Evolutionary conservation across 2,888 invertebrate genomes (phyloP).

Genomic region (Phania funesta): DNA sequence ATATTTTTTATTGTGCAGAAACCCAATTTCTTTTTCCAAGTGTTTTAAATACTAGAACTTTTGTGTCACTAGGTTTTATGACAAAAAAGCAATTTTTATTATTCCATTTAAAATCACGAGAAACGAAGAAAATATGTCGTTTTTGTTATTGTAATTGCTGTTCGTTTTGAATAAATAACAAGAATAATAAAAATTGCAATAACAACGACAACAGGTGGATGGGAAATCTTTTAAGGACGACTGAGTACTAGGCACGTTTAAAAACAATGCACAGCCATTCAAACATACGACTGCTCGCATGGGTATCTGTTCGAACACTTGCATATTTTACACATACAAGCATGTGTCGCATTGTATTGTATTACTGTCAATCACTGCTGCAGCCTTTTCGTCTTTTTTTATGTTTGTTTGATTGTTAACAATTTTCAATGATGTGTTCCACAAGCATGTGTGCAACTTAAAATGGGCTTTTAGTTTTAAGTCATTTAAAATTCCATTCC

Average conservation of each 20-base stretch:
- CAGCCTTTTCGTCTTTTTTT: conserved; percentile 1
- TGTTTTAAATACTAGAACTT: not conserved
- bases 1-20: not conserved
- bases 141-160: conserved; percentile 8
- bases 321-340: conserved; percentile 10
- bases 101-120: conserved; percentile 31
- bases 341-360: conserved; percentile 51
- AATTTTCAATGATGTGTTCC: conserved; percentile 5
- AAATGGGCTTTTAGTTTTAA: conserved; percentile 17
- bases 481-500: conserved; percentile 14
- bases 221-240: conserved; percentile 37
- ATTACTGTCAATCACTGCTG: conserved; percentile 43
- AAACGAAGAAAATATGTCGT: conserved; percentile 4
- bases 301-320: conserved; percentile 4
- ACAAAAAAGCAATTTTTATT: conserved; percentile 36
- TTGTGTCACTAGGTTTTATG: conserved; percentile 5
- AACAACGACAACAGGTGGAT: conserved; percentile 57
- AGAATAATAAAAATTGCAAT: conserved; percentile 37
- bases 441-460: conserved; percentile 9
- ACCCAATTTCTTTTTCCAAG: not conserved
- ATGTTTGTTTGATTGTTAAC: not conserved
- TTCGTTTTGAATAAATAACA: conserved; percentile 16
- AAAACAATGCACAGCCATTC: not conserved
- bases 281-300: not conserved
- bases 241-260: not conserved